Evolutionary conservation across 2,113 vertebrate genomes (phyloP).

Genomic region (Boulengeromyrus knoepffleri): DNA sequence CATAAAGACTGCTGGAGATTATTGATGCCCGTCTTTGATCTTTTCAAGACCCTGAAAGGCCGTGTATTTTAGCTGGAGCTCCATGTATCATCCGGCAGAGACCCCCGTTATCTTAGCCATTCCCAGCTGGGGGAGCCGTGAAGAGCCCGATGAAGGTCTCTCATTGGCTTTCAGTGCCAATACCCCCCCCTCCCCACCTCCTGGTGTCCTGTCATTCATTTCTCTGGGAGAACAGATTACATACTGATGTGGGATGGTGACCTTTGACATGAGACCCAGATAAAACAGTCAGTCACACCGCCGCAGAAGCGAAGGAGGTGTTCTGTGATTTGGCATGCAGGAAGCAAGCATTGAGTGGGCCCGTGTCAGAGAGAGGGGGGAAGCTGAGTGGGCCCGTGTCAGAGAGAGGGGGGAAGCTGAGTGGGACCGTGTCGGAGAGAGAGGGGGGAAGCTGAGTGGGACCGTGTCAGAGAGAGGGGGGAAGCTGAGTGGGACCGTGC

Average conservation of each 20-base stretch:
- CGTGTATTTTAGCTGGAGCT: background rate
- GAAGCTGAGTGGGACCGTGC: too few species aligned
- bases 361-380: background rate
- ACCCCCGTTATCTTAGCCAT: background rate
- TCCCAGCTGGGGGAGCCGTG: background rate
- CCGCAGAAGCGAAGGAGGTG: background rate
- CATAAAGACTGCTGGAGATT: constrained; percentile 10
- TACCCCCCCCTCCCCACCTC: too few species aligned
- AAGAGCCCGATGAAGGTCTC: background rate
- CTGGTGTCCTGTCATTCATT: background rate
- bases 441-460: too few species aligned
- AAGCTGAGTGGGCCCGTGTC: background rate
- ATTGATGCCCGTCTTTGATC: constrained; percentile 13
- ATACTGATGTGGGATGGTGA: background rate
- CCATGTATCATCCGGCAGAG: background rate
- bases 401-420: background rate
- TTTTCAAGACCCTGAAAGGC: background rate
- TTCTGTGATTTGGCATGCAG: background rate
- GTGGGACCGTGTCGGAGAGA: background rate
- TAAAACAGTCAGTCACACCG: background rate
- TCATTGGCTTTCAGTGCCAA: background rate
- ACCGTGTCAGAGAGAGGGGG: too few species aligned
- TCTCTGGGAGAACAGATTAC: background rate
- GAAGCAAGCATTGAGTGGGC: background rate
- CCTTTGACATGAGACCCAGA: background rate